phyloP scores from a whole-genome alignment of 2,113 vertebrate species.

The Salvelinus sp. region DNA sequence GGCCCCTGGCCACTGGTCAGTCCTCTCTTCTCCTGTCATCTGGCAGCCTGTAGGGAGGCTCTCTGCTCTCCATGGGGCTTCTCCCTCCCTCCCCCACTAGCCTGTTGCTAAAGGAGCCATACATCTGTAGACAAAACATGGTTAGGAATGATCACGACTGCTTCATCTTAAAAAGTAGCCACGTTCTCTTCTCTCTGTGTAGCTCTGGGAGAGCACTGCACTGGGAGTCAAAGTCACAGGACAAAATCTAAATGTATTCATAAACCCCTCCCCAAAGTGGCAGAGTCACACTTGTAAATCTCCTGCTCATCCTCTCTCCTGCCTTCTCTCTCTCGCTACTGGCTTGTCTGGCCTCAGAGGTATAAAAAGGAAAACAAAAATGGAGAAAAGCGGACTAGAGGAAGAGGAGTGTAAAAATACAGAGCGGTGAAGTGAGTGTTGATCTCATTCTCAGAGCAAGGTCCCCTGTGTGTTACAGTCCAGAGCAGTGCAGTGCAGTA shows the following conservation, averaged over 20 bases:
- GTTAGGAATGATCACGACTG: not conserved
- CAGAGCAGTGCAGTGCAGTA: constrained; percentile 44
- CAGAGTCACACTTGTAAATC: constrained; percentile 55
- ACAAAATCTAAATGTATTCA: constrained; percentile 63
- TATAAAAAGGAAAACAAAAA: constrained; percentile 57
- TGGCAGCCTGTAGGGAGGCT: constrained; percentile 3
- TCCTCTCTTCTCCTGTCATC: constrained; percentile 14
- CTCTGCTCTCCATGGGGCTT: not conserved
- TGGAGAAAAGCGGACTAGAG: constrained; percentile 19
- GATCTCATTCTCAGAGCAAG: constrained; percentile 62
- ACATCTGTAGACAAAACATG: constrained; percentile 32
- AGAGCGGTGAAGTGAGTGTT: constrained; percentile 66
- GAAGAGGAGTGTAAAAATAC: constrained; percentile 71
- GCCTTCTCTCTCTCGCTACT: constrained; percentile 7
- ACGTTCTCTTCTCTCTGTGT: not conserved
- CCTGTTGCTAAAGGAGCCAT: constrained; percentile 15
- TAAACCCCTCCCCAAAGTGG: constrained; percentile 54
- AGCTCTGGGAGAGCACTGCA: constrained; percentile 15
- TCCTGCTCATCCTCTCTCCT: constrained; percentile 3
- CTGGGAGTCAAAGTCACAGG: constrained; percentile 39
- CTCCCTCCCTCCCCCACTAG: constrained; percentile 4
- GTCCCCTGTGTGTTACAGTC: too few relatives aligned
- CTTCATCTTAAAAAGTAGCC: not conserved
- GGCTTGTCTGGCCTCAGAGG: constrained; percentile 63
- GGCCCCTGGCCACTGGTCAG: constrained; percentile 45